phyloP scores from a whole-genome alignment of 2,113 vertebrate genomes.

The Ibidorhyncha struthersii region DNA sequence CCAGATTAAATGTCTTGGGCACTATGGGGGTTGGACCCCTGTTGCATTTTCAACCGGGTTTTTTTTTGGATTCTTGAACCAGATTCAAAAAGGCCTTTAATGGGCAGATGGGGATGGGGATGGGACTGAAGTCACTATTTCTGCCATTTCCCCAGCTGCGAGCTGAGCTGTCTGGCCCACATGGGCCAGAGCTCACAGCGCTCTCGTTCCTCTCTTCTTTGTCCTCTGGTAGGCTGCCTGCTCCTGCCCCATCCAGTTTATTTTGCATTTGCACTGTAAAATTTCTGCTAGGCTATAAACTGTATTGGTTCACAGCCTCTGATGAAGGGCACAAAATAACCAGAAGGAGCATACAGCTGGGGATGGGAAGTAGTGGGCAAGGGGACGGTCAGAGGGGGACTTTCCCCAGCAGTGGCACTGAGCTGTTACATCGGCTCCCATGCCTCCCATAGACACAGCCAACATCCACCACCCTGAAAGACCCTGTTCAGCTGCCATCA shows the following conservation, averaged over 20 bases:
- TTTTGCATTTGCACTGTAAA: background rate
- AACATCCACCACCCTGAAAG: background rate
- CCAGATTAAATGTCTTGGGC: background rate
- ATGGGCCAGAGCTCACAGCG: background rate
- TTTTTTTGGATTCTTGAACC: background rate
- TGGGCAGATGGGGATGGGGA: fast-evolving
- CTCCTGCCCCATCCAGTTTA: background rate
- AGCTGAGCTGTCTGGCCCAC: background rate
- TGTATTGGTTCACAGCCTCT: background rate
- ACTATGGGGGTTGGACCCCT: background rate
- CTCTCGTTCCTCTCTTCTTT: background rate
- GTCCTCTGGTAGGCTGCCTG: background rate
- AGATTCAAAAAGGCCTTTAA: background rate
- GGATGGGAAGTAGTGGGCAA: background rate
- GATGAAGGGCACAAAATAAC: background rate
- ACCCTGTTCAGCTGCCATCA: background rate
- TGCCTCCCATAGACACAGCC: background rate
- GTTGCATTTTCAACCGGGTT: background rate
- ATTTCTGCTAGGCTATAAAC: background rate
- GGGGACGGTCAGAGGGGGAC: background rate
- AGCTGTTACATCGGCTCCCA: background rate
- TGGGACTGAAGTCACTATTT: background rate
- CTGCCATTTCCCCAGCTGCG: background rate
- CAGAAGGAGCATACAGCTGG: background rate
- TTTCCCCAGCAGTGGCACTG: background rate